A percentile compares a stretch with the other conserved stretches of the same genome.
phyloP scores from a whole-genome alignment of 1,140 invertebrate genomes.

The Pomacea maculata region DNA sequence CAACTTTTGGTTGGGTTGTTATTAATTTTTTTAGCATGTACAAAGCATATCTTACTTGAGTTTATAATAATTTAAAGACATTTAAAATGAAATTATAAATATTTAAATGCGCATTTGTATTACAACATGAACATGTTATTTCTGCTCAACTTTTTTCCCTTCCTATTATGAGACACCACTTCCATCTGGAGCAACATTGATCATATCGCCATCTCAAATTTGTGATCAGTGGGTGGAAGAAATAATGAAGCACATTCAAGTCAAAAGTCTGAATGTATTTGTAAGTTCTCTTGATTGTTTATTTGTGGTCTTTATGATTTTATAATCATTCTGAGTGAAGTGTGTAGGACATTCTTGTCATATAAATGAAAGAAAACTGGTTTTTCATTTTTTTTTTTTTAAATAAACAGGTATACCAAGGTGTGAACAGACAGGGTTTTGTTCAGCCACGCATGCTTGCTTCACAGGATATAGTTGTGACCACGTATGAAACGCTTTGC shows the following conservation, averaged over 20 bases:
- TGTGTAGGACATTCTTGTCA: not conserved
- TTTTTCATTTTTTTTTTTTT: not conserved
- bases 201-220: conserved; percentile 78
- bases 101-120: no score
- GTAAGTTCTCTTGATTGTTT: conserved; percentile 49
- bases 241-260: conserved; percentile 74
- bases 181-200: conserved; percentile 74
- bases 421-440: conserved; percentile 70
- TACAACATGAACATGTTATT: no score
- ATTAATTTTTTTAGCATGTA: no score
- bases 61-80: no score
- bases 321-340: not conserved
- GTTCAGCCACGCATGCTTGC: conserved; percentile 75
- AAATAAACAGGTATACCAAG: conserved; percentile 55
- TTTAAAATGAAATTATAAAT: no score
- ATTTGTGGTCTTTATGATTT: not conserved
- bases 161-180: conserved; percentile 63
- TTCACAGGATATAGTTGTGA: conserved; percentile 79
- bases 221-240: conserved; percentile 80
- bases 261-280: conserved; percentile 69
- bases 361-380: not conserved
- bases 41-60: no score
- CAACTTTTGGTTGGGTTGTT: no score
- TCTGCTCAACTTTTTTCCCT: not conserved
- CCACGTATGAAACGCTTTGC: conserved; percentile 75